Evolutionary conservation across 1,140 invertebrate species (phyloP).

Genomic region (Drosophila carrolli): DNA sequence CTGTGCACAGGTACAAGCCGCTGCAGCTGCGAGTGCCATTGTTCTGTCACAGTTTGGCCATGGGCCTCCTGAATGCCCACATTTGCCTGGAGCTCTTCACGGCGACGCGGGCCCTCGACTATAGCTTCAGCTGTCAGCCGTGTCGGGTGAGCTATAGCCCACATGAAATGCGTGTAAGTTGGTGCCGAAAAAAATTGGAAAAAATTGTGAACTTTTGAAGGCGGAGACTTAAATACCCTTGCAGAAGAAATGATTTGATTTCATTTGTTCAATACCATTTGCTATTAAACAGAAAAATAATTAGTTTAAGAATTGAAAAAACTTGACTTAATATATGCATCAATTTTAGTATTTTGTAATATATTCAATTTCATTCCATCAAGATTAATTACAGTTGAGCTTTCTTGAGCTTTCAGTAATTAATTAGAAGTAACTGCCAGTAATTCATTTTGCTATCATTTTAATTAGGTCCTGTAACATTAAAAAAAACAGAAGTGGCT

Average conservation of each 20-base stretch:
- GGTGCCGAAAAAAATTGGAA: background rate
- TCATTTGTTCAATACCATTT: too few relatives aligned
- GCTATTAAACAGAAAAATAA: too few relatives aligned
- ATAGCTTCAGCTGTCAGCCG: conserved; percentile 96
- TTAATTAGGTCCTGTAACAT: too few relatives aligned
- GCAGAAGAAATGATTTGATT: background rate
- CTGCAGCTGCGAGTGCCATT: conserved; percentile 91
- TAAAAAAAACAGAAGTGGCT: too few relatives aligned
- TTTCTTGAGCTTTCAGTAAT: too few relatives aligned
- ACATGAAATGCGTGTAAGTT: conserved; percentile 90
- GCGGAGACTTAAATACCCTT: background rate
- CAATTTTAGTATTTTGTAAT: too few relatives aligned
- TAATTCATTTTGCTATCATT: too few relatives aligned
- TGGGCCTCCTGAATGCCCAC: conserved; percentile 94
- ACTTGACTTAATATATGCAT: too few relatives aligned
- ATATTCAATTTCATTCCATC: too few relatives aligned
- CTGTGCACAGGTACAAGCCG: conserved; percentile 86
- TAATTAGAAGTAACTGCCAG: too few relatives aligned
- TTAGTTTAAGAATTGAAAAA: too few relatives aligned
- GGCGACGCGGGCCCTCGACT: conserved; percentile 90
- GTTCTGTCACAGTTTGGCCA: conserved; percentile 93
- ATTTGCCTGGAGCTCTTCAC: conserved; percentile 92
- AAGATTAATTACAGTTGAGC: too few relatives aligned
- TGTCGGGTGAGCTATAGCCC: conserved; percentile 92
- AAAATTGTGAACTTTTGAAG: background rate